Percentiles rank a stretch among this genome's conserved stretches.
Evolutionary conservation across 2,797 vertebrate genomes (phyloP).

Genomic region (Myioborus melanocephalus): DNA sequence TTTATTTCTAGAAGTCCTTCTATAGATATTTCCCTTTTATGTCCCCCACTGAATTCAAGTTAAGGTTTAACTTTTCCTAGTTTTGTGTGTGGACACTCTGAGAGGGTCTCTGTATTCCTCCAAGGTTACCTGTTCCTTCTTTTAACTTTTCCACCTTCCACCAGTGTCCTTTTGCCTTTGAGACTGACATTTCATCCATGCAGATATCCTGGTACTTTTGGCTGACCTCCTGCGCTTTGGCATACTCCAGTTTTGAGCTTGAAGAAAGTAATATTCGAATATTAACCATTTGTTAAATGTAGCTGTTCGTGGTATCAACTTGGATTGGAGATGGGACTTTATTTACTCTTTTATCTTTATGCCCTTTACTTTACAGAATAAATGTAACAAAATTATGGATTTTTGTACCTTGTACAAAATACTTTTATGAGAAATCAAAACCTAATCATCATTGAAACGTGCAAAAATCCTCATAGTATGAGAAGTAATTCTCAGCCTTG

Average conservation of each 20-base stretch:
- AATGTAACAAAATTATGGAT: background rate
- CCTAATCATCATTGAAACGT: background rate
- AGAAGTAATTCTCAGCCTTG: background rate
- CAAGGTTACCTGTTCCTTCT: background rate
- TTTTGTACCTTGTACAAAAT: background rate
- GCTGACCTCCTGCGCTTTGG: rapidly evolving
- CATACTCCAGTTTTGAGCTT: background rate
- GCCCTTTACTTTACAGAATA: background rate
- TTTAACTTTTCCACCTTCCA: background rate
- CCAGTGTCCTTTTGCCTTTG: background rate
- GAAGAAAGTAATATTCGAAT: background rate
- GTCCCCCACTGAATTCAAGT: background rate
- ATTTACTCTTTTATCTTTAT: background rate
- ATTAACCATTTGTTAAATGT: background rate
- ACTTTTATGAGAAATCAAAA: background rate
- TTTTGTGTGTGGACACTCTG: background rate
- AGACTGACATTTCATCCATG: background rate
- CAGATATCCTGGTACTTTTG: background rate
- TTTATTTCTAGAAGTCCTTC: background rate
- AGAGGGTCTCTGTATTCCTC: background rate
- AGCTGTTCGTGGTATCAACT: background rate
- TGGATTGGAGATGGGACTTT: rapidly evolving
- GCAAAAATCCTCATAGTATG: background rate
- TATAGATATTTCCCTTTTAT: background rate
- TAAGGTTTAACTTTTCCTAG: background rate